Percentiles rank a stretch among this genome's conserved stretches.
Conservation (phyloP, 2,888 invertebrate genomes). For the Clitarchus hookeri region DNA sequence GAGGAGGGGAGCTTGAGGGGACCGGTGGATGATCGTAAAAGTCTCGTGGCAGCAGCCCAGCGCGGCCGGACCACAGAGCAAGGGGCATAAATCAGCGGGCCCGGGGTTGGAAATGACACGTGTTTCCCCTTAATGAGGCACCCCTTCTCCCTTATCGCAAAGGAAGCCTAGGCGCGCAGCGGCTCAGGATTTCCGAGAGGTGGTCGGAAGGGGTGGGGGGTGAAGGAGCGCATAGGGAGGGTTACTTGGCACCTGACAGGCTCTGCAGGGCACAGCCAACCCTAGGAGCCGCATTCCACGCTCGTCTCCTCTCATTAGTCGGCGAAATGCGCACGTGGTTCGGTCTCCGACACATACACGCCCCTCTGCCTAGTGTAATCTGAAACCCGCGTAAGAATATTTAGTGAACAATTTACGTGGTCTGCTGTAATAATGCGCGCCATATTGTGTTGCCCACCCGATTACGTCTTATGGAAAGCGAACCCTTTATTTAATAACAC, state of each 20-base stretch:
- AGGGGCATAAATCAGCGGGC: neutral
- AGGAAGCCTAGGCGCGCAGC: too few relatives aligned
- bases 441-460: too few relatives aligned
- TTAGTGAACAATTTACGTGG: too few relatives aligned
- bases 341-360: neutral
- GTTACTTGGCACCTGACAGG: neutral
- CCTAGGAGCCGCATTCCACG: neutral
- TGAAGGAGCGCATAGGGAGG: neutral
- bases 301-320: neutral
- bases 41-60: neutral
- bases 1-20: neutral
- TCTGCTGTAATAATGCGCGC: too few relatives aligned
- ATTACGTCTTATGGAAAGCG: too few relatives aligned
- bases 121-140: neutral
- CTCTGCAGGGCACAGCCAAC: neutral
- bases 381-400: too few relatives aligned
- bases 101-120: neutral
- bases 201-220: neutral
- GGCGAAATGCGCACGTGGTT: neutral
- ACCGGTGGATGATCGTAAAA: neutral
- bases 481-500: too few relatives aligned
- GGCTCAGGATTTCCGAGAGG: too few relatives aligned
- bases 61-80: neutral
- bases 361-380: too few relatives aligned
- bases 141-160: neutral